Evolutionary conservation across 37 sponge, comb jelly and placozoan species (phyloP).

Genomic region (Beroe forskalii): DNA sequence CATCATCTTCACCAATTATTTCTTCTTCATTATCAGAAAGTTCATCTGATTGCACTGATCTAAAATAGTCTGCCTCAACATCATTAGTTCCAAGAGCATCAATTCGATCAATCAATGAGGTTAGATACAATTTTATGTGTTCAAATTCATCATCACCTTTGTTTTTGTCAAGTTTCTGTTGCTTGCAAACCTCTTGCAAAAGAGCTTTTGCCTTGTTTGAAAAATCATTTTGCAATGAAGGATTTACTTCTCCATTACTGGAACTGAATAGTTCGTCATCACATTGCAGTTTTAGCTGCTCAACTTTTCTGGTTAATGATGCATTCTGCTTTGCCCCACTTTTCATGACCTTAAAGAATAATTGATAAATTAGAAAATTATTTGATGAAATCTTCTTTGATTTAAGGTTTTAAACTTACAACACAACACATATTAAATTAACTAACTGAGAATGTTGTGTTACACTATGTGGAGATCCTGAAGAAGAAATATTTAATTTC

Average conservation of each 20-base stretch:
- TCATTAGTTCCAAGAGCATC: not conserved
- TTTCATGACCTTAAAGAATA: no score
- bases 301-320: not conserved
- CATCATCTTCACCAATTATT: slow-evolving; percentile 10
- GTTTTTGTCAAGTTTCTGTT: not conserved
- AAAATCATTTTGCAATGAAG: not conserved
- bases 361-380: no score
- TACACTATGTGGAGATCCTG: no score
- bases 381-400: no score
- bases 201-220: not conserved
- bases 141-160: not conserved
- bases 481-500: no score
- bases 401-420: no score
- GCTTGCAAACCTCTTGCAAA: not conserved
- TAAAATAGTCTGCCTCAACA: slow-evolving; percentile 42
- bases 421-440: no score
- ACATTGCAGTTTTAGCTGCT: not conserved
- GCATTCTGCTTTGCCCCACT: not conserved
- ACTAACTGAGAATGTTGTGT: no score
- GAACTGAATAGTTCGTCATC: not conserved
- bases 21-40: slow-evolving; percentile 46
- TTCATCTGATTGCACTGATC: slow-evolving; percentile 32
- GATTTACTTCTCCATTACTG: not conserved
- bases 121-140: not conserved
- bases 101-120: not conserved